These are phyloP conservation scores for Erebia epiphron DNA, from an alignment of 2,888 invertebrate species.

Conservation along the genomic window DNA sequence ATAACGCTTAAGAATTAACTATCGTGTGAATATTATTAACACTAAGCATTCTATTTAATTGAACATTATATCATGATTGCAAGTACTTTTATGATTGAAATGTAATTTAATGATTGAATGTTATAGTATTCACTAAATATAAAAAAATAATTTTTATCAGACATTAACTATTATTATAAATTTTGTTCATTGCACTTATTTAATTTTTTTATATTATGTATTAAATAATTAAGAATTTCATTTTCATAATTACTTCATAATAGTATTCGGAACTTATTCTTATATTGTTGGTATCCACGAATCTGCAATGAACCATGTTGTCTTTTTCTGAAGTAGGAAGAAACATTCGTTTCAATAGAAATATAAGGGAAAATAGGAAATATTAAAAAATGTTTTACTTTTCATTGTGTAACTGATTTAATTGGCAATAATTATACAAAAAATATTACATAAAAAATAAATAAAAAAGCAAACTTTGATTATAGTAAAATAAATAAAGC, in stretches of 20 bases:
- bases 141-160: not conserved
- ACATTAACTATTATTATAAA: conserved; percentile 30
- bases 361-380: not conserved
- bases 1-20: conserved; percentile 34
- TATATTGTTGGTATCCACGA: too few species aligned
- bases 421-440: too few species aligned
- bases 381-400: too few species aligned
- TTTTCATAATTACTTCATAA: not conserved
- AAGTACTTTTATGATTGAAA: conserved; percentile 11
- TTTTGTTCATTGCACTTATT: too few species aligned
- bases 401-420: too few species aligned
- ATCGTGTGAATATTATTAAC: conserved; percentile 20
- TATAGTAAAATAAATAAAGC: not conserved
- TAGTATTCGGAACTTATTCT: too few species aligned
- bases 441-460: not conserved
- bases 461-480: not conserved
- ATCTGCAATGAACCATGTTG: not conserved
- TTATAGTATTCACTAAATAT: not conserved
- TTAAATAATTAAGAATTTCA: not conserved
- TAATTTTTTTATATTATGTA: not conserved
- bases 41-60: conserved; percentile 35
- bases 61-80: conserved; percentile 40
- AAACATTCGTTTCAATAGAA: not conserved
- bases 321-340: not conserved
- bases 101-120: not conserved